Base-by-base conservation (phyloP, 2,888 invertebrate species). In the Dromius quadrimaculatus region DNA sequence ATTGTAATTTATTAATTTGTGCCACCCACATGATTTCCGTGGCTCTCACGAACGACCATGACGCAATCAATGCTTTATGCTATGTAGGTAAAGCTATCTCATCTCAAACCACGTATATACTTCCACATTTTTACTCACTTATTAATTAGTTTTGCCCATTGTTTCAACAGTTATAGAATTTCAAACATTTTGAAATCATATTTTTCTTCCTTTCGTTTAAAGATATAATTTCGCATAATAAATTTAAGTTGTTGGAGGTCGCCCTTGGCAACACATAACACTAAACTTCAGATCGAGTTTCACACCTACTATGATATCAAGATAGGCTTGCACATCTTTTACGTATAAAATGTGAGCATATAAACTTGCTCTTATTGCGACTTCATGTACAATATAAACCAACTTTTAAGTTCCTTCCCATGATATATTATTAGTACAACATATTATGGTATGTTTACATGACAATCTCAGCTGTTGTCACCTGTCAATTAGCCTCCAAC, bases 1-100 rank as follows among this genome's bases (percentile, higher is more conserved):
- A 41, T 66, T 66, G 66, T 66, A 57, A 66, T 66, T 66, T 66
- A 66, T 66, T 66, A 66, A 66, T 66, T 66, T 66, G 66, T 57
- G 41, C 66, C 54, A 57, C 66, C 66, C 66, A 66, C 66, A 22
- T 23, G 50, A 41, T 54, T 23, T 28, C 50, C 22, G 20, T 47
- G 23, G 41, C 41, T 41, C 11, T 13, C 11, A 41, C 41, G 41
- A 41, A 1, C 41, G 15, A 15, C 15, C 41, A 41, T 41, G 50
- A 54, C 50, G 50, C 50, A 54, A 54, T 13, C 50, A 15, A 6
- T 15, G 41, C 6, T n/a, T n/a, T n/a, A n/a, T 15, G 50, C 50
- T 54, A 54, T 54, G 50, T 54, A 54, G 50, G 50, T 23, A 54
- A 54, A 15, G 8, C 41, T 54, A 54, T 54, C 50, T 54, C 50